phyloP scores from a whole-genome alignment of 2,113 vertebrate species.

The Eulemur rufifrons region DNA sequence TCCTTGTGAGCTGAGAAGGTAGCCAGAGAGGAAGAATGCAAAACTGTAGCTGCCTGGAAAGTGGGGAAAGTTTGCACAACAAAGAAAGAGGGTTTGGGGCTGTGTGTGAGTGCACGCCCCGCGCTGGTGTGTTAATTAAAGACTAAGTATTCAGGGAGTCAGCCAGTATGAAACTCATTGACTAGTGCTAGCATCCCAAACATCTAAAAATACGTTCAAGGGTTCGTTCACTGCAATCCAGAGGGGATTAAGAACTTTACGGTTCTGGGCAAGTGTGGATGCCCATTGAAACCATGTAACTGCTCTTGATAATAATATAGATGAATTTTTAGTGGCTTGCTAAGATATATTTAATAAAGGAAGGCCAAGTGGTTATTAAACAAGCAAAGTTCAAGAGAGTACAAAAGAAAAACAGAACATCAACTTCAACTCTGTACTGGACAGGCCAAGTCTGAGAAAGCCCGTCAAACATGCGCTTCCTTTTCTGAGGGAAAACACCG shows the following conservation, averaged over 20 bases:
- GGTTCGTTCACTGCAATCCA: not conserved
- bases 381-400: not conserved
- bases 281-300: not conserved
- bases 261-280: not conserved
- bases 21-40: not conserved
- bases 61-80: not conserved
- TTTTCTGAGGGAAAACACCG: not conserved
- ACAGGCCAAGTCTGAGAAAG: not conserved
- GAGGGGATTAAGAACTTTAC: not conserved
- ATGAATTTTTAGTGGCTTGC: not conserved
- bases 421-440: not conserved
- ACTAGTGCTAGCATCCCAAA: not conserved
- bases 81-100: not conserved
- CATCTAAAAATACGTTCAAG: not conserved
- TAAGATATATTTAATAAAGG: not conserved
- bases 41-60: not conserved
- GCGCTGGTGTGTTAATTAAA: not conserved
- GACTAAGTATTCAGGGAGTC: not conserved
- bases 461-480: too few relatives aligned
- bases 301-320: not conserved
- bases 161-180: not conserved
- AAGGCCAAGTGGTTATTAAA: not conserved
- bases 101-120: too few relatives aligned
- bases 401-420: not conserved
- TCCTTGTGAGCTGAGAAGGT: not conserved